Evolutionary conservation across 1,140 invertebrate genomes (phyloP).

Genomic region (Medauroidea extradentata): DNA sequence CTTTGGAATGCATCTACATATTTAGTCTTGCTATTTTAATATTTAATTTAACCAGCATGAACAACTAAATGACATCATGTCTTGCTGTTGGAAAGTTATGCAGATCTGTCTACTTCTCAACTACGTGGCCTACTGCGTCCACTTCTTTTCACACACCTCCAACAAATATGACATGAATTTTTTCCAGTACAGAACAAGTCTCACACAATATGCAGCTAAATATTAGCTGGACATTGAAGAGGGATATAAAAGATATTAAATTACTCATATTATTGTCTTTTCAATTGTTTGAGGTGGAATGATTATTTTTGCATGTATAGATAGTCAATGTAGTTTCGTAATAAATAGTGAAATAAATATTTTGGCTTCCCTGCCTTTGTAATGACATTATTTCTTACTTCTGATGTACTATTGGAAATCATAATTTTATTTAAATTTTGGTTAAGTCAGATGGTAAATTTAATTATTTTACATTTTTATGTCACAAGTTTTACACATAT

Average conservation of each 20-base stretch:
- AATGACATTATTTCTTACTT: too few relatives aligned
- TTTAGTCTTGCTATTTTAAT: background rate
- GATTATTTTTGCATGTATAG: too few relatives aligned
- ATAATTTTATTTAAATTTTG: too few relatives aligned
- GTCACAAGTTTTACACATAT: background rate
- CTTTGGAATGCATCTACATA: conserved; percentile 10
- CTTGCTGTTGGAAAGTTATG: background rate
- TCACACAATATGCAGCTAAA: background rate
- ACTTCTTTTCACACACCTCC: background rate
- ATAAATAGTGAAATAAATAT: too few relatives aligned
- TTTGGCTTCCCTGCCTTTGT: too few relatives aligned
- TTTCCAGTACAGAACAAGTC: background rate
- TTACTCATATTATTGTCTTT: too few relatives aligned
- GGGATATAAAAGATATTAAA: too few relatives aligned
- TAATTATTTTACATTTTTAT: background rate
- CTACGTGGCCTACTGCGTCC: background rate
- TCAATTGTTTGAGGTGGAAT: too few relatives aligned
- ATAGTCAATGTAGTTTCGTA: too few relatives aligned
- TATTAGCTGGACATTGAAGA: too few relatives aligned
- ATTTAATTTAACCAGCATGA: background rate
- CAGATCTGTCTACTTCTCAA: background rate
- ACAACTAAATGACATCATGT: background rate
- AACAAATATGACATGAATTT: background rate
- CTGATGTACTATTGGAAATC: too few relatives aligned
- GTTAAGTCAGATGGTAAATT: too few relatives aligned